Evolutionary conservation across 2,888 invertebrate genomes (phyloP).

Genomic region (Drosophila niveifrons): DNA sequence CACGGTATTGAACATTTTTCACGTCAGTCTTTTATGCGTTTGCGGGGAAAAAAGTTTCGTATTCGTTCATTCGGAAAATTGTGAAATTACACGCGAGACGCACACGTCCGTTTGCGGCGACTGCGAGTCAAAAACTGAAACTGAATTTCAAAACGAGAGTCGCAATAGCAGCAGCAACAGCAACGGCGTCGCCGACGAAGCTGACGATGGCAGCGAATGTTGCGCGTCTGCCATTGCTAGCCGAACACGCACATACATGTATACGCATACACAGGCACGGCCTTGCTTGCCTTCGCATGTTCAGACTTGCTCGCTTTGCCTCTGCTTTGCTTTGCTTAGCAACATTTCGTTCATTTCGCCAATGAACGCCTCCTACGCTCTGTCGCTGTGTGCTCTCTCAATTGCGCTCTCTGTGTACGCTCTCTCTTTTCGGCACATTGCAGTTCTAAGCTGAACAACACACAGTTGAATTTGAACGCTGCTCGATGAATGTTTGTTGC

Average conservation of each 20-base stretch:
- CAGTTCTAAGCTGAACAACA: constrained; percentile 32
- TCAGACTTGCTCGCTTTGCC: constrained; percentile 44
- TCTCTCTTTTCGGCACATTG: constrained; percentile 12
- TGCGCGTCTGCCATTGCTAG: constrained; percentile 26
- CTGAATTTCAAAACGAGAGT: constrained; percentile 52
- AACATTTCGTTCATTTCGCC: constrained; percentile 54
- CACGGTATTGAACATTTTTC: constrained; percentile 13
- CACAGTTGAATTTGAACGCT: constrained; percentile 47
- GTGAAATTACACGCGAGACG: constrained; percentile 55
- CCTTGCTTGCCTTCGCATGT: constrained; percentile 29
- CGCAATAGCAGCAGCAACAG: constrained; percentile 24
- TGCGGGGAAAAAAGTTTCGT: constrained; percentile 60
- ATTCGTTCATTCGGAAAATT: constrained; percentile 57
- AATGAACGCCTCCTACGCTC: constrained; percentile 57
- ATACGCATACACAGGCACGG: constrained; percentile 11
- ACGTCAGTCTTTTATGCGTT: constrained; percentile 58
- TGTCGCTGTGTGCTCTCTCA: constrained; percentile 26
- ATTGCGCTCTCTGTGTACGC: background rate
- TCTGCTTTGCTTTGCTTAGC: constrained; percentile 19
- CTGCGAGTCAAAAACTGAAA: constrained; percentile 77
- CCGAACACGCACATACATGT: constrained; percentile 28
- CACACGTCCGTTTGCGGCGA: constrained; percentile 70
- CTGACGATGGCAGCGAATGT: constrained; percentile 20
- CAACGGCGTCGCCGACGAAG: constrained; percentile 10
- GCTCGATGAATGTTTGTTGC: constrained; percentile 43